A percentile compares a stretch with the other conserved stretches of the same genome.
These are phyloP conservation scores for Heliothis virescens DNA, from an alignment of 1,140 invertebrate genomes.

Conservation along the genomic window DNA sequence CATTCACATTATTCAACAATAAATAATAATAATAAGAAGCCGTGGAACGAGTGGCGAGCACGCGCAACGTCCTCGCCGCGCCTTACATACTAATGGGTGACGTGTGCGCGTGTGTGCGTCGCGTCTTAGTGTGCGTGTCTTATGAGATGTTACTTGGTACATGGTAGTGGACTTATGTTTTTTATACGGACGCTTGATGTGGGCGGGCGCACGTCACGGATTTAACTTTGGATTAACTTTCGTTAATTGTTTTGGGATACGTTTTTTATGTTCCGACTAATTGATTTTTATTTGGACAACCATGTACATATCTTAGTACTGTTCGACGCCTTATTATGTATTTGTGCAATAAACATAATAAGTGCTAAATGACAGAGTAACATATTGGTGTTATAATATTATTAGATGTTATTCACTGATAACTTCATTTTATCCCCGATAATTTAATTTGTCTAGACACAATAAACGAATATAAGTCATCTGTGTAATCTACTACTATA, in stretches of 20 bases:
- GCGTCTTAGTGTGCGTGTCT: slow-evolving; percentile 64
- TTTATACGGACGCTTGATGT: slow-evolving; percentile 73
- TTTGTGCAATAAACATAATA: background rate
- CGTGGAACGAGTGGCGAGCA: slow-evolving; percentile 84
- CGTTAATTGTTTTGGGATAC: slow-evolving; percentile 80
- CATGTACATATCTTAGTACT: slow-evolving; percentile 24
- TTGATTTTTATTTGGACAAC: slow-evolving; percentile 58
- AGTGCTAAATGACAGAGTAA: too few relatives aligned
- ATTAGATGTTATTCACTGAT: too few relatives aligned
- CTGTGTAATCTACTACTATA: too few relatives aligned
- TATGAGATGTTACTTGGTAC: slow-evolving; percentile 67
- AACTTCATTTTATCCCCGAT: too few relatives aligned
- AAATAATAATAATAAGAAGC: slow-evolving; percentile 86
- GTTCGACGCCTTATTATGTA: background rate
- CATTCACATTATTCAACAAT: slow-evolving; percentile 86
- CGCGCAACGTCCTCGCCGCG: slow-evolving; percentile 74
- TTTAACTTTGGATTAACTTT: slow-evolving; percentile 78
- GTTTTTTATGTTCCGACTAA: slow-evolving; percentile 63
- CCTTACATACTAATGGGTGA: slow-evolving; percentile 78
- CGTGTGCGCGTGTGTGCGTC: slow-evolving; percentile 67
- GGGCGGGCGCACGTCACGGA: slow-evolving; percentile 82
- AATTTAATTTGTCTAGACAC: too few relatives aligned
- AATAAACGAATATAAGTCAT: too few relatives aligned
- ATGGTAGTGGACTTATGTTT: slow-evolving; percentile 68
- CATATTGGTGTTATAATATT: too few relatives aligned